phyloP scores from a whole-genome alignment of 2,888 invertebrate species.

The Brenthis ino region DNA sequence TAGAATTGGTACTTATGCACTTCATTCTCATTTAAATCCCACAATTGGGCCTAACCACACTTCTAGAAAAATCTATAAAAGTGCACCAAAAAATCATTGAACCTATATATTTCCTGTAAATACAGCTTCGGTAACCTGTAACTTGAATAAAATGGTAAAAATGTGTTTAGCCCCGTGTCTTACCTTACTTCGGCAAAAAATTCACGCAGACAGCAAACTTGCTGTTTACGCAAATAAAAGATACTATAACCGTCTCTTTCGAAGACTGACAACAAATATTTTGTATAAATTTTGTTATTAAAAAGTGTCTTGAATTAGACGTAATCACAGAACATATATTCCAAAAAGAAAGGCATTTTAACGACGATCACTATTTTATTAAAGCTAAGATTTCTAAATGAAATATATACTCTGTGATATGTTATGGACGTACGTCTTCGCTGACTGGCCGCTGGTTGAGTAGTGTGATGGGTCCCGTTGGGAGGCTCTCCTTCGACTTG shows the following conservation, averaged over 20 bases:
- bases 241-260: constrained; percentile 31
- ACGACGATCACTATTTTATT: neutral
- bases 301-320: constrained; percentile 7
- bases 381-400: constrained; percentile 5
- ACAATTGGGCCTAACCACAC: constrained; percentile 58
- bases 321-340: constrained; percentile 10
- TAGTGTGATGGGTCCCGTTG: constrained; percentile 95
- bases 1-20: constrained; percentile 29
- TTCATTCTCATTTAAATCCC: constrained; percentile 79
- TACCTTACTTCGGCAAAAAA: constrained; percentile 13
- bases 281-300: neutral
- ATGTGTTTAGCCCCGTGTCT: constrained; percentile 47
- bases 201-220: constrained; percentile 15
- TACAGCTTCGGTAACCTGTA: neutral
- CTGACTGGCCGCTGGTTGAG: constrained; percentile 97
- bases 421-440: constrained; percentile 90
- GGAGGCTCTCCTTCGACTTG: constrained; percentile 95
- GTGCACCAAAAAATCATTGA: neutral
- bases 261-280: constrained; percentile 15
- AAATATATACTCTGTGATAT: constrained; percentile 18
- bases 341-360: neutral
- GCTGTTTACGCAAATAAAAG: constrained; percentile 12
- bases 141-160: constrained; percentile 27
- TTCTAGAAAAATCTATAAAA: constrained; percentile 35
- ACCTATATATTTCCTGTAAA: neutral